These are phyloP conservation scores for Acleris holmiana DNA, from an alignment of 2,888 invertebrate genomes.

Conservation along the genomic window DNA sequence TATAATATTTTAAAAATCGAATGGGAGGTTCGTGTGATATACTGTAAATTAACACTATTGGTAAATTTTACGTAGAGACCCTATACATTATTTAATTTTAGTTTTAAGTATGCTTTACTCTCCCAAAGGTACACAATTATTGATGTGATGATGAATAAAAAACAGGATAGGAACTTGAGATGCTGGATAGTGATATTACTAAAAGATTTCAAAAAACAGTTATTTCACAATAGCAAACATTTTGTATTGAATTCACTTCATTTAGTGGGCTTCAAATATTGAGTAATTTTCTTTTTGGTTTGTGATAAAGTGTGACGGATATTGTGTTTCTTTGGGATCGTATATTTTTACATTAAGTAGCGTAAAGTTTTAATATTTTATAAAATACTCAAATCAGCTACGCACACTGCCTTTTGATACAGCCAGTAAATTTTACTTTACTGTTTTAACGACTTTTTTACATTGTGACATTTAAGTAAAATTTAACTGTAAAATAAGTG, in stretches of 20 bases:
- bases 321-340: conserved; percentile 73
- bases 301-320: conserved; percentile 29
- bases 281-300: neutral
- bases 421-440: conserved; percentile 48
- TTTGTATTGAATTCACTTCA: neutral
- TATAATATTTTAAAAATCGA: conserved; percentile 50
- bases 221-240: neutral
- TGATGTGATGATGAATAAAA: neutral
- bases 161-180: neutral
- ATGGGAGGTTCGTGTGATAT: conserved; percentile 74
- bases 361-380: conserved; percentile 51
- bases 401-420: conserved; percentile 57
- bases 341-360: conserved; percentile 50
- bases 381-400: conserved; percentile 71
- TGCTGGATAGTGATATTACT: neutral
- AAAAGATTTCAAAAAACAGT: neutral
- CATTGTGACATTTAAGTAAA: conserved; percentile 54
- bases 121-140: conserved; percentile 72
- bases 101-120: conserved; percentile 51
- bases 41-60: conserved; percentile 71
- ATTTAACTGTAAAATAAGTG: conserved; percentile 45
- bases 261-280: neutral
- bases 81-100: conserved; percentile 64
- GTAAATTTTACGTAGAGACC: conserved; percentile 47
- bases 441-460: conserved; percentile 19